Base-by-base conservation (phyloP, 2,797 vertebrate species). In the Urosaurus nigricauda region DNA sequence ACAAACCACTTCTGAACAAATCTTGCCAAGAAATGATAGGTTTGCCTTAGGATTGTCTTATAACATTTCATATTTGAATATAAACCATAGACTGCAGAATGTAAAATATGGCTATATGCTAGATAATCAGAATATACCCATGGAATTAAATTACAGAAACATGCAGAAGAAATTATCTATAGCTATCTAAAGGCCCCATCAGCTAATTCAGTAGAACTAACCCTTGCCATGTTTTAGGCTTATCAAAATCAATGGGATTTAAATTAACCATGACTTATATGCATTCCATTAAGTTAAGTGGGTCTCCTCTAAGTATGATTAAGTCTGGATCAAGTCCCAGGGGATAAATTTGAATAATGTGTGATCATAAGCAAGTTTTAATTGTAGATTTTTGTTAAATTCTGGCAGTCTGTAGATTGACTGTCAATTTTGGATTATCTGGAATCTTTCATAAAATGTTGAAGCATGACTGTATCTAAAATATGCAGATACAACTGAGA, bases 401-500 rank as follows among this genome's bases (percentile, higher is more conserved):
- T 47, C 53, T 85, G 68, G 40, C 32, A 63, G 85, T 89, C 32
- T 37, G n/a, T 63, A 17, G n/a, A 40, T 56, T 91, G 1, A 81
- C 32, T 60, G 63, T 87, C 88, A 91, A 84, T 85, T 16, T 85
- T n/a, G 71, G 80, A 16, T 47, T 93, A 90, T 94, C 84, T 89
- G 93, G 92, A 95, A 75, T 85, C 93, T 90, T 91, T 89, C 91
- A 88, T 86, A 58, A 58, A n/a, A 90, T 90, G 79, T 80, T 80
- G 84, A 91, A 90, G 14, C 77, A 35, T 60, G 14, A 75, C n/a
- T 1, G 32, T 3, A 88, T 58, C 24, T 85, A 71, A 93, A 95
- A 96, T 90, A 94, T 94, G 90, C 86, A 96, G 88, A 95, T 94
- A 84, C 13, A 56, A 58, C 29, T 51, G 89, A 91, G 83, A 93